Conservation (phyloP, 2,797 vertebrate genomes). For the Heteromormyrus szaboi region DNA sequence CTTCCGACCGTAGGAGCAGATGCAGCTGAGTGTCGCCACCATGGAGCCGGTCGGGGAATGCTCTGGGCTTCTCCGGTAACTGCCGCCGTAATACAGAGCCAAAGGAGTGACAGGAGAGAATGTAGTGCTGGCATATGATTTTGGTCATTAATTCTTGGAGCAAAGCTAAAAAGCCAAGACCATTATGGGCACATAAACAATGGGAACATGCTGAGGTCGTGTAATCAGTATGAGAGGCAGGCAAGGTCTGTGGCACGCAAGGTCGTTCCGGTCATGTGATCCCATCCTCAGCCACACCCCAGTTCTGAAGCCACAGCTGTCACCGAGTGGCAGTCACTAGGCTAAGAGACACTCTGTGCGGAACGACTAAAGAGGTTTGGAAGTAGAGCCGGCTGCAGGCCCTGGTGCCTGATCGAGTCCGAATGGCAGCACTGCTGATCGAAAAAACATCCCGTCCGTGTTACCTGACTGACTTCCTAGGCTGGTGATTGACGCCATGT, state of each 20-base stretch:
- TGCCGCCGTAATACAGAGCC: background rate
- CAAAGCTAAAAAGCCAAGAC: slow-evolving; percentile 23
- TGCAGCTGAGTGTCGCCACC: slow-evolving; percentile 16
- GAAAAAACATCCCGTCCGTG: background rate
- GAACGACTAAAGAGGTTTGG: background rate
- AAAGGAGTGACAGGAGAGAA: background rate
- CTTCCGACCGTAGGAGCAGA: slow-evolving; percentile 11
- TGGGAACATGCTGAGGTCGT: background rate
- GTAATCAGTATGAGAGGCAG: background rate
- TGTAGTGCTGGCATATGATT: background rate
- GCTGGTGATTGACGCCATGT: background rate
- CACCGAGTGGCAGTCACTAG: background rate
- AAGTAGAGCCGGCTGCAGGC: background rate
- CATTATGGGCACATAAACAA: slow-evolving; percentile 3
- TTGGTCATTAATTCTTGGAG: slow-evolving; percentile 12
- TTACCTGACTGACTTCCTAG: slow-evolving; percentile 7
- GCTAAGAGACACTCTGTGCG: background rate
- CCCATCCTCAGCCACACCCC: background rate
- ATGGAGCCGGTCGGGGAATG: slow-evolving; percentile 13
- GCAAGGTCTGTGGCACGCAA: background rate
- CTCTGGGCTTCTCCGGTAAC: slow-evolving; percentile 7
- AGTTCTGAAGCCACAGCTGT: background rate
- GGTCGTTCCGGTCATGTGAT: background rate
- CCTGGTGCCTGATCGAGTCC: background rate
- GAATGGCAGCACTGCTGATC: background rate